Evolutionary conservation across 2,113 vertebrate species (phyloP), one percentile per base, ranked within the genome.

Genomic region (Phycodurus eques): DNA sequence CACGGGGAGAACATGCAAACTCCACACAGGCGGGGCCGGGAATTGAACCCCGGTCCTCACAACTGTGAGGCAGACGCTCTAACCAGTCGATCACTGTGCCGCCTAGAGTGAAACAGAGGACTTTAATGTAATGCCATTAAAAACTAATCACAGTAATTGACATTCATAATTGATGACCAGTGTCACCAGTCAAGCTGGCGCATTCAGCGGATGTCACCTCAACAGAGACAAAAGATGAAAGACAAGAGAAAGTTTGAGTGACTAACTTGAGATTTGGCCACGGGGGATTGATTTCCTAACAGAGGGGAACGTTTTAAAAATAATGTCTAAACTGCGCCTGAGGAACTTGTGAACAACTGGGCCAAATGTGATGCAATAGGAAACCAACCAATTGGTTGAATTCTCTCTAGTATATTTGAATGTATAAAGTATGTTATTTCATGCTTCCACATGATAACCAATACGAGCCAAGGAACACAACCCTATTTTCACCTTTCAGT

Each of bases 251-350:
- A 10, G 49, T 64, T 39, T 15, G 35, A 68, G 15, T 68, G 53
- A 73, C 73, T 6, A 75, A 0, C 4, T 69, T 73, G 17, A 72
- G 8, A 68, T 65, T n/a, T 70, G 20, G 27, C 51, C 6, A 33
- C 15, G n/a, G 69, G 53, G 67, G 51, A 73, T 4, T 22, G 0
- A 71, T 72, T 72, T 76, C 7, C 12, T 70, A n/a, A 46, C 11
- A 56, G 56, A 46, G 70, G 11, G 54, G 62, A 80, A 63, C 72
- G 69, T 81, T 81, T 80, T 59, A 57, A 83, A 81, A 85, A 81
- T 79, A 79, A 79, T 9, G 57, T 64, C 57, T 59, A 75, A 61
- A 57, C 61, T 78, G 59, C 53, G 67, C 68, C 72, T 79, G 66
- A 79, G 73, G 47, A 80, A 73, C 76, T 77, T 67, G 57, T 74